Conservation (phyloP, 1,140 invertebrate species). For the Diprion similis region DNA sequence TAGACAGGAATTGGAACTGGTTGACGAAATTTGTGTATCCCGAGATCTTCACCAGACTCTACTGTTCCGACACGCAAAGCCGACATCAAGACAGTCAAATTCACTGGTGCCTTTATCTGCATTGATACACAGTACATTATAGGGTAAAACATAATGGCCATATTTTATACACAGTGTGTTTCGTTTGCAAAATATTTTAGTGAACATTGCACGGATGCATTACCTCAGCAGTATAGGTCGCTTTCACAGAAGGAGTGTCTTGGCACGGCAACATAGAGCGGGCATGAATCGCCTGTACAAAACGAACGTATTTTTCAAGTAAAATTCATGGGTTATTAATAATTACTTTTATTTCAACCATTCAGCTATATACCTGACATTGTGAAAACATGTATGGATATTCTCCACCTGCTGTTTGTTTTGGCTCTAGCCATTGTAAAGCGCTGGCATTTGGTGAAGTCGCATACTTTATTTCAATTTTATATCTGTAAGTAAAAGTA, state of each 20-base stretch:
- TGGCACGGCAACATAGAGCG: conserved; percentile 91
- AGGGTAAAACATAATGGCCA: conserved; percentile 17
- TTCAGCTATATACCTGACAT: conserved; percentile 78
- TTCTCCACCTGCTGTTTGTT: conserved; percentile 87
- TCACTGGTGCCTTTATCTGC: conserved; percentile 75
- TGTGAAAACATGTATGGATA: conserved; percentile 93
- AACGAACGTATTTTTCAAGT: conserved; percentile 22
- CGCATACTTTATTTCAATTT: conserved; percentile 76
- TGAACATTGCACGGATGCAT: conserved; percentile 32
- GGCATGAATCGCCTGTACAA: conserved; percentile 83
- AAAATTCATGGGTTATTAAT: conserved; percentile 17
- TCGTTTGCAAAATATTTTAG: neutral
- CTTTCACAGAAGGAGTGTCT: conserved; percentile 92
- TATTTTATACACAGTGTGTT: conserved; percentile 15
- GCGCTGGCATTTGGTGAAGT: conserved; percentile 79
- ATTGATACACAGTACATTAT: conserved; percentile 31
- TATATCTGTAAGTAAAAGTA: conserved; percentile 60
- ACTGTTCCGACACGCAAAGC: conserved; percentile 69
- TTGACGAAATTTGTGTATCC: conserved; percentile 75
- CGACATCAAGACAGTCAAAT: conserved; percentile 89
- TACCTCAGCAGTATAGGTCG: conserved; percentile 84
- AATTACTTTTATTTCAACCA: conserved; percentile 20
- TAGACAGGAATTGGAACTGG: conserved; percentile 79
- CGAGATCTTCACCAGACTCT: conserved; percentile 51
- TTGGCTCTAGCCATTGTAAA: conserved; percentile 87